A percentile compares a stretch with the other conserved stretches of the same genome.
Conservation (phyloP, 2,797 vertebrate species). For the Diplodus sargus region DNA sequence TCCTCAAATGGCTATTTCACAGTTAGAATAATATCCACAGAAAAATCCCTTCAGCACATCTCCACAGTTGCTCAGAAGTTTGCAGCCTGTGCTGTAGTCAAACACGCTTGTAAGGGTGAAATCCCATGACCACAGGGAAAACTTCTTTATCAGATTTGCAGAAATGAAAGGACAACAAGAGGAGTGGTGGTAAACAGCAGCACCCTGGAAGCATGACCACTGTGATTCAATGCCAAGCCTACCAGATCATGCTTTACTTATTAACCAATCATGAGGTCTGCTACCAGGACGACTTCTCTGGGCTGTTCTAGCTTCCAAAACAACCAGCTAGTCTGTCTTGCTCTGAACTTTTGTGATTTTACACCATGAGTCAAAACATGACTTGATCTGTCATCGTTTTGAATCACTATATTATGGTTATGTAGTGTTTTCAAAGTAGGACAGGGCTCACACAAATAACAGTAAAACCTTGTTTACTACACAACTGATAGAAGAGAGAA, state of each 20-base stretch:
- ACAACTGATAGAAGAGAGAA: background rate
- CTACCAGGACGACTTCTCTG: conserved; percentile 61
- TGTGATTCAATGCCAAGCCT: conserved; percentile 73
- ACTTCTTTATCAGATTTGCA: conserved; percentile 68
- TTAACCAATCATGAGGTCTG: conserved; percentile 83
- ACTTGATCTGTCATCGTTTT: background rate
- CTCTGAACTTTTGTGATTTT: conserved; percentile 1
- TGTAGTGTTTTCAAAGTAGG: conserved; percentile 15
- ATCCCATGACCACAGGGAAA: conserved; percentile 69
- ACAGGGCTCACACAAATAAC: background rate
- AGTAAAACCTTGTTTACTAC: background rate
- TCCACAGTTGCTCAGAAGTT: conserved; percentile 23
- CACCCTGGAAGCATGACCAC: conserved; percentile 68
- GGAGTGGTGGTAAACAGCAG: conserved; percentile 71
- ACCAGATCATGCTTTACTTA: conserved; percentile 84
- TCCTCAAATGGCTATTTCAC: conserved; percentile 33
- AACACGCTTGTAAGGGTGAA: conserved; percentile 57
- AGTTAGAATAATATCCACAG: conserved; percentile 27
- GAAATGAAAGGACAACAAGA: conserved; percentile 75
- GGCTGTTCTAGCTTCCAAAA: conserved; percentile 34
- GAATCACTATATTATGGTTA: background rate
- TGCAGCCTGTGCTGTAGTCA: conserved; percentile 36
- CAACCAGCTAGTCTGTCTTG: conserved; percentile 23
- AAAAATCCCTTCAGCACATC: conserved; percentile 28
- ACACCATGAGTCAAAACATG: background rate